Conservation (phyloP, 2,888 invertebrate genomes). For the Neoascia interrupta region DNA sequence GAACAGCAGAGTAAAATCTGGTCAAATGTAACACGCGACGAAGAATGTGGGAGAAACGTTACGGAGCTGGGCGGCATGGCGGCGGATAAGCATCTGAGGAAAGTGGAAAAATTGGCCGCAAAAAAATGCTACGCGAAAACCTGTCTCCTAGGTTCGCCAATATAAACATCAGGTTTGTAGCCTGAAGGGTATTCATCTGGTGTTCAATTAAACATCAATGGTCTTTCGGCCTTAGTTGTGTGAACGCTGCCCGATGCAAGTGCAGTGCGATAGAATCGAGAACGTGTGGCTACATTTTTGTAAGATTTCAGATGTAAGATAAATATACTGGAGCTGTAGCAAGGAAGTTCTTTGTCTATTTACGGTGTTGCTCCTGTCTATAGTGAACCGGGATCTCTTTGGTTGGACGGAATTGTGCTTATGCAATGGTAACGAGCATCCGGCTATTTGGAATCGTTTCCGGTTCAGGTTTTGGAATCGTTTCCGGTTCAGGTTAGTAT, state of each 20-base stretch:
- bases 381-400: too few species aligned
- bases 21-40: slow-evolving; percentile 61
- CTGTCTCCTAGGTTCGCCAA: slow-evolving; percentile 39
- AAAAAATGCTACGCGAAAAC: slow-evolving; percentile 19
- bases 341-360: slow-evolving; percentile 15
- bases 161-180: slow-evolving; percentile 50
- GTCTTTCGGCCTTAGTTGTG: slow-evolving; percentile 27
- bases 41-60: slow-evolving; percentile 42
- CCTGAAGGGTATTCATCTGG: slow-evolving; percentile 67
- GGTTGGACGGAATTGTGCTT: too few species aligned
- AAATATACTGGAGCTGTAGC: too few species aligned
- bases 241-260: slow-evolving; percentile 50
- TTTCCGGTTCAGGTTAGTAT: too few species aligned
- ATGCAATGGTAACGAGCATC: too few species aligned
- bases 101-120: slow-evolving; percentile 15
- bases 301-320: too few species aligned
- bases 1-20: slow-evolving; percentile 23
- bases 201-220: slow-evolving; percentile 68
- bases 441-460: too few species aligned
- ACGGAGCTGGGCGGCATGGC: background rate
- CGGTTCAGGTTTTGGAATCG: too few species aligned
- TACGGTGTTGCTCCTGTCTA: too few species aligned
- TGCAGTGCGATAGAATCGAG: slow-evolving; percentile 37
- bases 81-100: slow-evolving; percentile 8
- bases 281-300: slow-evolving; percentile 1